Evolutionary conservation across 1,140 invertebrate species (phyloP).

Genomic region (Drosophila gunungcola): DNA sequence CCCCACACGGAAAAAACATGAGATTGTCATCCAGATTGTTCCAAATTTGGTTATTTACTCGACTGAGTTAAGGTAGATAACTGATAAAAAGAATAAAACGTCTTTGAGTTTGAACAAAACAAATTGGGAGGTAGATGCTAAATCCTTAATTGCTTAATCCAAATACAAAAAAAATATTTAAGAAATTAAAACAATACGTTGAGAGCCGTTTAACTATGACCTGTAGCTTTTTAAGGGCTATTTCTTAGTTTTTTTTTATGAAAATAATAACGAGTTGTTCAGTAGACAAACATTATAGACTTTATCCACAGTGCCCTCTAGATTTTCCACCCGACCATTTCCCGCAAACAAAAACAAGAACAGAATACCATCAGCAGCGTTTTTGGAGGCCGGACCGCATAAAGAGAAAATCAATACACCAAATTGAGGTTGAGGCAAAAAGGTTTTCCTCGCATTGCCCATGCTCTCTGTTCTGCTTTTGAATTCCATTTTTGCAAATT

Average conservation of each 20-base stretch:
- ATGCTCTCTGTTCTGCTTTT: slow-evolving; percentile 39
- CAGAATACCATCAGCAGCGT: slow-evolving; percentile 42
- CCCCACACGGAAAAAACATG: slow-evolving; percentile 5
- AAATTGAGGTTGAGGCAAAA: slow-evolving; percentile 62
- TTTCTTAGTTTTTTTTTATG: too few relatives aligned
- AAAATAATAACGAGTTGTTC: too few relatives aligned
- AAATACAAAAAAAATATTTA: too few relatives aligned
- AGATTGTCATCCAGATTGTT: not conserved
- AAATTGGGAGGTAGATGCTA: too few relatives aligned
- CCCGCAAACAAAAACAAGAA: slow-evolving; percentile 17
- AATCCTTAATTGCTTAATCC: not conserved
- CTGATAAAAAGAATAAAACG: not conserved
- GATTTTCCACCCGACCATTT: not conserved
- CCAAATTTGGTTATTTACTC: slow-evolving; percentile 2
- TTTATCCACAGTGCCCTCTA: slow-evolving; percentile 11
- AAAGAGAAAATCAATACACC: slow-evolving; percentile 69
- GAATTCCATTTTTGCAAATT: slow-evolving; percentile 77
- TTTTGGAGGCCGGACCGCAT: slow-evolving; percentile 55
- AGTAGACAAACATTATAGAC: too few relatives aligned
- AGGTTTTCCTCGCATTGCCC: slow-evolving; percentile 30
- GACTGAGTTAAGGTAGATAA: not conserved
- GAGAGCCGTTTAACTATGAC: too few relatives aligned
- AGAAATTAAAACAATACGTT: too few relatives aligned
- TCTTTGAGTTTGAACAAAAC: too few relatives aligned
- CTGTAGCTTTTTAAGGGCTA: too few relatives aligned